Evolutionary conservation across 2,888 invertebrate genomes (phyloP).

Genomic region (Dynastes grantii): DNA sequence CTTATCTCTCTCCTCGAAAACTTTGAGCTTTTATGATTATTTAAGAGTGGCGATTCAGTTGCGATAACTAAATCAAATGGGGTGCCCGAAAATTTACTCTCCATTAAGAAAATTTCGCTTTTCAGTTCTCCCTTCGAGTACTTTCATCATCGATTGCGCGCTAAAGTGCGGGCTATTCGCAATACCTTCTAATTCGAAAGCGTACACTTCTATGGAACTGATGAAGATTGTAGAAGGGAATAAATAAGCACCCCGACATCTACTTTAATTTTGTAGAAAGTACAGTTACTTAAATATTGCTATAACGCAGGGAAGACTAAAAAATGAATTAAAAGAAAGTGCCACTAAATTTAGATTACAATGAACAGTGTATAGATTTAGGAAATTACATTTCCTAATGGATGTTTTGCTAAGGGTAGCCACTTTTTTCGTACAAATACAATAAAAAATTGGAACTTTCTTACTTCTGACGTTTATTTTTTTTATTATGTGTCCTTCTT

Average conservation of each 20-base stretch:
- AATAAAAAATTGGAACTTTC: too few species aligned
- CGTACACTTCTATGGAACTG: background rate
- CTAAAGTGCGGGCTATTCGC: constrained; percentile 6
- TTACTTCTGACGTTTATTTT: too few species aligned
- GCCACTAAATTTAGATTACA: too few species aligned
- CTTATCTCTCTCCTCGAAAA: constrained; percentile 22
- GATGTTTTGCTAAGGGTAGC: too few species aligned
- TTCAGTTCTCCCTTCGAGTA: constrained; percentile 20
- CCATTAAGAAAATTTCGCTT: constrained; percentile 45
- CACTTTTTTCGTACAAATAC: too few species aligned
- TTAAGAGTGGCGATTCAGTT: constrained; percentile 46
- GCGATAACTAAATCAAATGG: constrained; percentile 45
- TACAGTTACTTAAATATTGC: background rate
- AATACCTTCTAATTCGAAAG: constrained; percentile 8
- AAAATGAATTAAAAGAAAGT: background rate
- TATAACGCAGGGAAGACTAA: background rate
- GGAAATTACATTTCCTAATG: too few species aligned
- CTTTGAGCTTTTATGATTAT: constrained; percentile 46
- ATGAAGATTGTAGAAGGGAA: background rate
- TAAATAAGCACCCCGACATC: background rate
- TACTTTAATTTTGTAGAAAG: background rate
- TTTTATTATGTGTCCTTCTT: too few species aligned
- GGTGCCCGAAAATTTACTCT: constrained; percentile 41
- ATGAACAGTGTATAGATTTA: too few species aligned
- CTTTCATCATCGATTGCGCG: constrained; percentile 32